A percentile compares a stretch with the other conserved stretches of the same genome.
phyloP scores from a whole-genome alignment of 2,888 invertebrate species.

The Galeruca laticollis region DNA sequence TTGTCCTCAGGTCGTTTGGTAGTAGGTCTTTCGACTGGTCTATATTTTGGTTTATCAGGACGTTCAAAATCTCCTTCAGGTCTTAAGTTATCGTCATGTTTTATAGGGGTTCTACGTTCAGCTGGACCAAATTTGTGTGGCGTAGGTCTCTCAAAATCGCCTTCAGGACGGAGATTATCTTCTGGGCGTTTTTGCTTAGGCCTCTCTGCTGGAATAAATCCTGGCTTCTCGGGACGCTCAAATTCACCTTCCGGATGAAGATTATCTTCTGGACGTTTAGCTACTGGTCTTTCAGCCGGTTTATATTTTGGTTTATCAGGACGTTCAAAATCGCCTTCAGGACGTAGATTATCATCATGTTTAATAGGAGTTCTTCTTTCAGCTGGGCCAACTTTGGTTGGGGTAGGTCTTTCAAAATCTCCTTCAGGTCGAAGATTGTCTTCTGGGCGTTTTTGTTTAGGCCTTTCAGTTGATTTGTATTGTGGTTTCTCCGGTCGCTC shows the following conservation, averaged over 20 bases:
- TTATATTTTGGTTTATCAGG: constrained; percentile 63
- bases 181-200: constrained; percentile 67
- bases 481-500: too few species aligned
- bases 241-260: constrained; percentile 67
- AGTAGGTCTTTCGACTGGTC: constrained; percentile 64
- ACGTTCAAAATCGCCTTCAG: constrained; percentile 67
- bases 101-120: constrained; percentile 59
- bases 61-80: constrained; percentile 68
- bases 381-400: constrained; percentile 60
- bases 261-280: constrained; percentile 63
- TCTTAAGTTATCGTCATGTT: constrained; percentile 62
- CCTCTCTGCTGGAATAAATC: constrained; percentile 65
- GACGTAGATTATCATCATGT: constrained; percentile 67
- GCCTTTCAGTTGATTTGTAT: too few species aligned
- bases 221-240: constrained; percentile 68
- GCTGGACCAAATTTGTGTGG: constrained; percentile 55
- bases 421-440: constrained; percentile 69
- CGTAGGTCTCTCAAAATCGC: constrained; percentile 63
- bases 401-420: constrained; percentile 70
- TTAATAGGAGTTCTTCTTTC: constrained; percentile 66
- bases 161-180: constrained; percentile 70
- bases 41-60: constrained; percentile 55
- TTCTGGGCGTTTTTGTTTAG: too few species aligned
- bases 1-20: constrained; percentile 66
- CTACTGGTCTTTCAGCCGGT: constrained; percentile 61